These are phyloP conservation scores for Halcyon badia DNA, from an alignment of 2,797 vertebrate genomes.

Conservation along the genomic window DNA sequence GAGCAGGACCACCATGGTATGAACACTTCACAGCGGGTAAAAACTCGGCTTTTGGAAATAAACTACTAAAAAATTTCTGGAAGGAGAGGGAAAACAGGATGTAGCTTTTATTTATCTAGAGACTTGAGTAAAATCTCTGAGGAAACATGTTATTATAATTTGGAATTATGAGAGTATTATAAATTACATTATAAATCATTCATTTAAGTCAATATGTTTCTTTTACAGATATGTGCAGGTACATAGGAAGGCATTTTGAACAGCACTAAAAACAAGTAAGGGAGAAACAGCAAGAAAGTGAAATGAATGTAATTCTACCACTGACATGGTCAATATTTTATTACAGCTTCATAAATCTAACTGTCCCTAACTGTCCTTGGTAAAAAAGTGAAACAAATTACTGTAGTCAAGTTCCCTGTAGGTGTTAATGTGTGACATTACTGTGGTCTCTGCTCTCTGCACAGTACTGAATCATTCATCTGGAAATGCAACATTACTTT, in stretches of 20 bases:
- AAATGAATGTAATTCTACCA: slow-evolving; percentile 17
- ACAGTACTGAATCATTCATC: slow-evolving; percentile 36
- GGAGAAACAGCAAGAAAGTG: background rate
- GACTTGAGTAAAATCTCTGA: background rate
- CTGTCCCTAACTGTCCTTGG: slow-evolving; percentile 41
- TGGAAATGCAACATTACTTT: slow-evolving; percentile 15
- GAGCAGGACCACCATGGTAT: accelerated
- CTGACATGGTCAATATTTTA: slow-evolving; percentile 43
- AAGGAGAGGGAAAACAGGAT: background rate
- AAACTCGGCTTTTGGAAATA: background rate
- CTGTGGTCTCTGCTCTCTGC: slow-evolving; percentile 11
- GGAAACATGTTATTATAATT: background rate
- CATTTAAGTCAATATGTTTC: background rate
- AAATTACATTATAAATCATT: slow-evolving; percentile 12
- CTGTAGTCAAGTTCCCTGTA: slow-evolving; percentile 4
- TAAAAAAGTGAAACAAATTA: slow-evolving; percentile 64
- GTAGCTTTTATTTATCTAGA: background rate
- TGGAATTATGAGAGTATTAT: background rate
- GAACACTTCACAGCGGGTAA: background rate
- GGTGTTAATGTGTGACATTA: slow-evolving; percentile 47
- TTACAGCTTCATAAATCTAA: slow-evolving; percentile 60
- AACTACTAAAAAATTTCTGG: background rate
- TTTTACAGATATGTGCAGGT: background rate
- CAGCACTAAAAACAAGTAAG: background rate
- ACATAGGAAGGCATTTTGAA: background rate